phyloP scores from a whole-genome alignment of 1,140 invertebrate species.

The Diabrotica virgifera region DNA sequence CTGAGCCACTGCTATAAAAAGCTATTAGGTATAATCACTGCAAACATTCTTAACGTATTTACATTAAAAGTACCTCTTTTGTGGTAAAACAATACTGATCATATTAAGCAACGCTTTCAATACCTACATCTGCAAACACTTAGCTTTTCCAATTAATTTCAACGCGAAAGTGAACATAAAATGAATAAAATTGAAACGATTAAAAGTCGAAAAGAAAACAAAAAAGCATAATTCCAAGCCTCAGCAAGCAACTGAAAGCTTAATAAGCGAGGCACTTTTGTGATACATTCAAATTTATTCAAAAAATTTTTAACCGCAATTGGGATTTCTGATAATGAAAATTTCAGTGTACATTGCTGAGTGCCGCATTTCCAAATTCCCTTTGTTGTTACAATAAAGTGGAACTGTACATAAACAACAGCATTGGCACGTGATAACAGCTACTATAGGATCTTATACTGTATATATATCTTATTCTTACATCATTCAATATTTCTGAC shows the following conservation, averaged over 20 bases:
- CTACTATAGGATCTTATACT: too few relatives aligned
- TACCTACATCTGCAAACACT: too few relatives aligned
- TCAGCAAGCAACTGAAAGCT: background rate
- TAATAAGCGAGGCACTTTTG: background rate
- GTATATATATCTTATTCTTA: too few relatives aligned
- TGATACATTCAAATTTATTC: constrained; percentile 17
- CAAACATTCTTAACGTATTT: too few relatives aligned
- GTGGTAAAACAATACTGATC: too few relatives aligned
- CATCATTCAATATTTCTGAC: too few relatives aligned
- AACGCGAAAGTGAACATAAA: background rate
- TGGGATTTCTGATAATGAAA: constrained; percentile 9
- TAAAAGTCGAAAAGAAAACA: background rate
- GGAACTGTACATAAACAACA: background rate
- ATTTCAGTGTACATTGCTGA: constrained; percentile 6
- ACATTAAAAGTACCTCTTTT: too few relatives aligned
- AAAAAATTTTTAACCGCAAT: constrained; percentile 12
- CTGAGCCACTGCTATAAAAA: too few relatives aligned
- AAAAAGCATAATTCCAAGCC: background rate
- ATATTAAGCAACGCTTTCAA: too few relatives aligned
- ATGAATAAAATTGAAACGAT: constrained; percentile 3
- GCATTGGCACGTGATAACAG: background rate
- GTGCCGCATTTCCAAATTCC: background rate
- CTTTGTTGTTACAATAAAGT: background rate
- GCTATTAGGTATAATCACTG: too few relatives aligned
- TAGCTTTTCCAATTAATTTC: background rate